Evolutionary conservation across 2,113 vertebrate species (phyloP).

Genomic region (Todiramphus saurophagus): DNA sequence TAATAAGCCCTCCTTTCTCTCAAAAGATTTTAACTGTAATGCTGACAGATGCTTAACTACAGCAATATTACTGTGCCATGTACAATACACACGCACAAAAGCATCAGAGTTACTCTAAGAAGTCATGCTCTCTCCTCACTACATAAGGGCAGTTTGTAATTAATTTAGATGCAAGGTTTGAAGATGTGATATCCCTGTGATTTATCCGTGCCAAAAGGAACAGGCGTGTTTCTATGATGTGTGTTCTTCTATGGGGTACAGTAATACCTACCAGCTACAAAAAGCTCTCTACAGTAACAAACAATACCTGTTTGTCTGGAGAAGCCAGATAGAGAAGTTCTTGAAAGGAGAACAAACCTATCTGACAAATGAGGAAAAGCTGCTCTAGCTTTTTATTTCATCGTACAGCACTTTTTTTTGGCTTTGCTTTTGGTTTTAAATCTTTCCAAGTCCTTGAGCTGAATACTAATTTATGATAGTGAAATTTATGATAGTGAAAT

Average conservation of each 20-base stretch:
- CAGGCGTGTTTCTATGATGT: not conserved
- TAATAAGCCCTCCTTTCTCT: not conserved
- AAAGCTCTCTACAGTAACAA: not conserved
- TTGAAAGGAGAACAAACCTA: not conserved
- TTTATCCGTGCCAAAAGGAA: not conserved
- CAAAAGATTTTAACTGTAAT: not conserved
- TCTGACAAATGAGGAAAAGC: not conserved
- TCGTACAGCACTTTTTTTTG: not conserved
- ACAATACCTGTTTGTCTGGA: not conserved
- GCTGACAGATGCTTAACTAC: not conserved
- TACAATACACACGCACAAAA: not conserved
- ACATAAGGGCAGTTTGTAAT: not conserved
- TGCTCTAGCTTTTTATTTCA: not conserved
- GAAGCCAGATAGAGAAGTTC: not conserved
- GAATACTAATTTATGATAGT: not conserved
- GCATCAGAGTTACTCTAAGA: not conserved
- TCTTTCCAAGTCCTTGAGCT: not conserved
- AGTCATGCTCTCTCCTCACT: not conserved
- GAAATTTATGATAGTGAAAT: not conserved
- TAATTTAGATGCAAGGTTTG: not conserved
- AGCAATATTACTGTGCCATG: not conserved
- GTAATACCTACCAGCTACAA: not conserved
- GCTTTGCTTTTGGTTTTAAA: not conserved
- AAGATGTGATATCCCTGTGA: not conserved
- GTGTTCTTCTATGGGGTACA: not conserved